A percentile compares a stretch with the other conserved stretches of the same genome.
Conservation (phyloP, 2,888 invertebrate genomes). For the Latheticus oryzae region DNA sequence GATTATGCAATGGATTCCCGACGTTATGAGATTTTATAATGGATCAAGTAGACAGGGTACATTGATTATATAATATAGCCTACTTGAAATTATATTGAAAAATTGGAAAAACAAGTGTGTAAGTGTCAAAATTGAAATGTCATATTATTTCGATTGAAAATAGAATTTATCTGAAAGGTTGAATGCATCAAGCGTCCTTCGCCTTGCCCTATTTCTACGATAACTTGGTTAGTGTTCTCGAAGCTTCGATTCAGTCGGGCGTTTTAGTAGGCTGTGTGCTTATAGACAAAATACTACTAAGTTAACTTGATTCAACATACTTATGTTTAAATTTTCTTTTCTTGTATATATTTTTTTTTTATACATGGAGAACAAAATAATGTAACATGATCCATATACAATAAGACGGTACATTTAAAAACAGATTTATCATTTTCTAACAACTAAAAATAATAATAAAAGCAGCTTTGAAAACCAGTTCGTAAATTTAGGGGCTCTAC, state of each 20-base stretch:
- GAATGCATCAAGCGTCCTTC: no score
- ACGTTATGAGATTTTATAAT: no score
- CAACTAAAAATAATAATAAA: constrained; percentile 49
- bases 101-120: no score
- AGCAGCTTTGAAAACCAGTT: constrained; percentile 52
- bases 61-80: no score
- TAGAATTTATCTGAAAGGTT: neutral
- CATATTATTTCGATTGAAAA: neutral
- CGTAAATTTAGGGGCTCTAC: constrained; percentile 37
- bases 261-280: no score
- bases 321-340: neutral
- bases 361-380: constrained; percentile 33
- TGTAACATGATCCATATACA: constrained; percentile 38
- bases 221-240: no score
- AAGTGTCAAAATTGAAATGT: neutral
- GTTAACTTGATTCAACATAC: neutral
- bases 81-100: no score
- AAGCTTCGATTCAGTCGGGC: no score
- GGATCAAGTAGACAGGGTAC: no score
- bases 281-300: neutral
- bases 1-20: constrained; percentile 45
- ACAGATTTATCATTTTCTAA: constrained; percentile 53
- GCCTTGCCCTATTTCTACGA: no score
- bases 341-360: constrained; percentile 3
- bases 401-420: constrained; percentile 50